Percentiles rank a stretch among this genome's conserved stretches.
Conservation (phyloP, 2,113 vertebrate species). For the Gobius niger region DNA sequence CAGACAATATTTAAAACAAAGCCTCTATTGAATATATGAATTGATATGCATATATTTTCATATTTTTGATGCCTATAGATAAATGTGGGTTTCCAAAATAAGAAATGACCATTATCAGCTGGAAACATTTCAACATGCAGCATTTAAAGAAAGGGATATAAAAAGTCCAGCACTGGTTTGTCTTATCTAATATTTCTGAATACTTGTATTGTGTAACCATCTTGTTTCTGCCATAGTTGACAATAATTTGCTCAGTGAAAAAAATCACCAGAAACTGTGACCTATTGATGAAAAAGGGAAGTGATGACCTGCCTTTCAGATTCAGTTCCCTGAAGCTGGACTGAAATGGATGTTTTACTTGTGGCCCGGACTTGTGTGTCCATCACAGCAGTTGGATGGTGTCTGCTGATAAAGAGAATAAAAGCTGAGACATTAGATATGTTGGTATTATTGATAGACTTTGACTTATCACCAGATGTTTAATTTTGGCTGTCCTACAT, state of each 20-base stretch:
- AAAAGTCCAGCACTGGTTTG: background rate
- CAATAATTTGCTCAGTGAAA: conserved; percentile 25
- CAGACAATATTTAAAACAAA: background rate
- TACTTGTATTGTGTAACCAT: background rate
- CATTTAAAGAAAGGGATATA: background rate
- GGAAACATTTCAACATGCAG: background rate
- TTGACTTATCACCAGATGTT: background rate
- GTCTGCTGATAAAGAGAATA: background rate
- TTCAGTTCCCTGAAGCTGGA: conserved; percentile 80
- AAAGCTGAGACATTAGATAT: background rate
- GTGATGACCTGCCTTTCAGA: conserved; percentile 77
- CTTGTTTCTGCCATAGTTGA: conserved; percentile 21
- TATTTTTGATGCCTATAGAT: too few relatives aligned
- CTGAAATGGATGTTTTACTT: conserved; percentile 61
- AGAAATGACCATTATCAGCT: background rate
- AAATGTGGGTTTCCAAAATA: background rate
- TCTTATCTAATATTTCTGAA: background rate
- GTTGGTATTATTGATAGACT: background rate
- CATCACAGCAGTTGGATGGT: background rate
- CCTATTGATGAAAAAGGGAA: conserved; percentile 77
- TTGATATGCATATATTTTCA: too few relatives aligned
- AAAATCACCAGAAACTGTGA: conserved; percentile 38
- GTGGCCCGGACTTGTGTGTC: conserved; percentile 29
- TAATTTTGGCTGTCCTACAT: background rate
- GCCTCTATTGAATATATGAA: background rate